phyloP scores from a whole-genome alignment of 2,113 vertebrate genomes.

The Podarcis muralis region DNA sequence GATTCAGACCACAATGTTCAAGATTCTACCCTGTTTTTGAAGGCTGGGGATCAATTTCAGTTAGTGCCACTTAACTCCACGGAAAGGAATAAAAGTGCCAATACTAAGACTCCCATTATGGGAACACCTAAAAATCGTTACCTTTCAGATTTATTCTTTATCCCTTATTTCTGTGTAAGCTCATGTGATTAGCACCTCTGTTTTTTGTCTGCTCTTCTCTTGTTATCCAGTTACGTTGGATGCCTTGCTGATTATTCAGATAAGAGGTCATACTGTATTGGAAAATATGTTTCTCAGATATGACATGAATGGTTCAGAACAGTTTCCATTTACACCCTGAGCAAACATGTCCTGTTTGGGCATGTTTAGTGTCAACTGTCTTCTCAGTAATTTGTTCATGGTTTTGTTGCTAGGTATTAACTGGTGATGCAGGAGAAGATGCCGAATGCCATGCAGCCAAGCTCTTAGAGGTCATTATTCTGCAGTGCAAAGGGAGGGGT shows the following conservation, averaged over 20 bases:
- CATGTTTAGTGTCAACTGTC: neutral
- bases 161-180: neutral
- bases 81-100: neutral
- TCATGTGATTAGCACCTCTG: neutral
- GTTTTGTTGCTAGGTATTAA: conserved; percentile 82
- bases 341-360: neutral
- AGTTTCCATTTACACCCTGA: neutral
- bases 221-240: neutral
- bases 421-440: conserved; percentile 91
- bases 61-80: neutral
- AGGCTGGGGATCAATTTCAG: neutral
- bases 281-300: neutral
- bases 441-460: conserved; percentile 96
- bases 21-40: too few relatives aligned
- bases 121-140: neutral
- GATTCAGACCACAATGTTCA: neutral
- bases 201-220: neutral
- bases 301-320: neutral
- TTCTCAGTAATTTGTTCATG: neutral
- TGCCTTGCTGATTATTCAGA: neutral
- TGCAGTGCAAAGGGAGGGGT: conserved; percentile 92
- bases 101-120: neutral
- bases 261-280: neutral
- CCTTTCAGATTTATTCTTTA: neutral
- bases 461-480: conserved; percentile 93